Conservation (phyloP, 2,113 vertebrate genomes). For the Polypterus senegalus region DNA sequence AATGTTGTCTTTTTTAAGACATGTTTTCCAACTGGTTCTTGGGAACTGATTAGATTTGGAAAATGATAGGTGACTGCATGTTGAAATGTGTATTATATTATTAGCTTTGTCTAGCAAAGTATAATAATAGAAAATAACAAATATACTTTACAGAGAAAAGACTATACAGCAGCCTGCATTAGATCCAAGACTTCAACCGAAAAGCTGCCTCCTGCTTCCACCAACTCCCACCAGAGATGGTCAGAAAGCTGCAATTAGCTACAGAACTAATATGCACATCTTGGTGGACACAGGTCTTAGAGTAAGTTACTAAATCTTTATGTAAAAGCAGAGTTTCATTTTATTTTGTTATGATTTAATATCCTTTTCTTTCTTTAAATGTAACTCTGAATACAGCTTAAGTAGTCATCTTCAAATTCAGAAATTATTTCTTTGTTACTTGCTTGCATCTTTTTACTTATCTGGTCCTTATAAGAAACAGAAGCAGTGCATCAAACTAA, state of each 20-base stretch:
- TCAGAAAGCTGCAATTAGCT: conserved; percentile 65
- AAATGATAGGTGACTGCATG: too few species aligned
- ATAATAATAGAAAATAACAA: too few species aligned
- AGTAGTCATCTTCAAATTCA: background rate
- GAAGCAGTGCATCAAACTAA: too few species aligned
- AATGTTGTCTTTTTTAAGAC: too few species aligned
- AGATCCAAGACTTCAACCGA: conserved; percentile 73
- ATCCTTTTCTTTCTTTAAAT: background rate
- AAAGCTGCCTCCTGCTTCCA: conserved; percentile 81
- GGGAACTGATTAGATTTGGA: too few species aligned
- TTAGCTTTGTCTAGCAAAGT: too few species aligned
- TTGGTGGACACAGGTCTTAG: conserved; percentile 80
- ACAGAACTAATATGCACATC: conserved; percentile 78
- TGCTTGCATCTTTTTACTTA: too few species aligned
- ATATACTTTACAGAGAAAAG: conserved; percentile 34
- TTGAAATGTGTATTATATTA: too few species aligned
- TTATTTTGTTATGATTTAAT: background rate
- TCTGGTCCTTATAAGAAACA: too few species aligned
- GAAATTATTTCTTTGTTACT: too few species aligned
- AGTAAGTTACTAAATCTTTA: conserved; percentile 45
- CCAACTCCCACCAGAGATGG: conserved; percentile 71
- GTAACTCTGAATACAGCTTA: background rate
- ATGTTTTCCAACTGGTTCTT: too few species aligned
- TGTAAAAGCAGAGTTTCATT: background rate
- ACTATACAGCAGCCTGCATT: conserved; percentile 35